Evolutionary conservation across 2,113 vertebrate species (phyloP), one percentile per base, ranked within the genome.

Genomic region (Apus apus): DNA sequence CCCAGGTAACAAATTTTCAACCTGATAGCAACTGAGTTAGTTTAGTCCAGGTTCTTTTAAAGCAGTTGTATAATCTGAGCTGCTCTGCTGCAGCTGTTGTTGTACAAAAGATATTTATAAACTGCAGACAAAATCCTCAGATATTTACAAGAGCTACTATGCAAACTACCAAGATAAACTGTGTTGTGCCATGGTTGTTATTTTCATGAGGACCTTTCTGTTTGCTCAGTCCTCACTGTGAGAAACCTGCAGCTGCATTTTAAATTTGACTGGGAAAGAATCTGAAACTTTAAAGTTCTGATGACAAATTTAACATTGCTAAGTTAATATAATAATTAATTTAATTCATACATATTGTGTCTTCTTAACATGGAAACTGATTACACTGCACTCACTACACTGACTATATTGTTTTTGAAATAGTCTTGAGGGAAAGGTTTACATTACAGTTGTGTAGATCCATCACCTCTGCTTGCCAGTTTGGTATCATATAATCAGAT

Each of bases 31-130:
- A 66, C 68, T 19, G 90, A 75, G 46, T 51, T 64, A 72, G 88
- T 92, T 92, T 79, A 90, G 68, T 18, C 34, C 38, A 23, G 73
- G 9, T 71, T 90, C 53, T 92, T 87, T 38, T 48, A 65, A 91
- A 54, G 56, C 46, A 36, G 32, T 66, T 62, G 45, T 66, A 94
- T 58, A 75, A 88, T 87, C 95, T 85, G 45, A 95, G 40, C 62
- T 0, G 15, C 51, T 85, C 60, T 9, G 7, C 73, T 95, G 90
- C 87, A 96, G 96, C 89, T 94, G 85, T 89, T 96, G 90, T 93
- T 96, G 94, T 89, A 92, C 57, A 73, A 62, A 75, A 85, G 71
- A 93, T 95, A 95, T 93, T 95, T 95, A 85, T 94, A 91, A 96
- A 91, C 71, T 91, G 87, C 57, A 79, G 90, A 60, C 71, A 95